Conservation (phyloP, 92 coral and sea anemone species). For the Epizoanthus fatuus region DNA sequence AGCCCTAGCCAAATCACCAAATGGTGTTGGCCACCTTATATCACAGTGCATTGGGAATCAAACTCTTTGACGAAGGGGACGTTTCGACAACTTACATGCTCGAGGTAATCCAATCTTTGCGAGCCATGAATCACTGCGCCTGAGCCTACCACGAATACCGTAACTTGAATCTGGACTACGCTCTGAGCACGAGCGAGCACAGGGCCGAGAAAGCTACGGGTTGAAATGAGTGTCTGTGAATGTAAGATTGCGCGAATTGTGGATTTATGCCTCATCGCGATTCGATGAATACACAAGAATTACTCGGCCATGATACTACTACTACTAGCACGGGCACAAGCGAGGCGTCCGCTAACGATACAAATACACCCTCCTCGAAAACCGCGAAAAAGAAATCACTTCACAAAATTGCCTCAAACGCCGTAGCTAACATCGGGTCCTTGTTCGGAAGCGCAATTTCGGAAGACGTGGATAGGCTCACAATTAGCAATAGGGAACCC, state of each 20-base stretch:
- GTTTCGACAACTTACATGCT: constrained; percentile 31
- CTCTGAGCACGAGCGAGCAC: constrained; percentile 27
- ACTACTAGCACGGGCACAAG: constrained; percentile 20
- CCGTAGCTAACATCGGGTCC: constrained; percentile 66
- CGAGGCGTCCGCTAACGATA: constrained; percentile 51
- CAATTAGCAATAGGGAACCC: constrained; percentile 10
- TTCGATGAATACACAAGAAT: constrained; percentile 54
- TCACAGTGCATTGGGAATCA: constrained; percentile 25
- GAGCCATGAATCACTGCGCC: constrained; percentile 76
- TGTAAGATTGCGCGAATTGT: constrained; percentile 5
- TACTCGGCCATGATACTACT: constrained; percentile 23
- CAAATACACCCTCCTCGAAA: constrained; percentile 40
- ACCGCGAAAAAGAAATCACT: constrained; percentile 60
- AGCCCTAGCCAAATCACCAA: constrained; percentile 19
- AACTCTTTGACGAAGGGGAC: constrained; percentile 15
- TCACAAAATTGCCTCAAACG: constrained; percentile 70
- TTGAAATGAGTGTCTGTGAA: constrained; percentile 36
- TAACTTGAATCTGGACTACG: constrained; percentile 51
- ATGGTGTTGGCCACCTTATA: constrained; percentile 29
- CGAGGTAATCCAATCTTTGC: constrained; percentile 84
- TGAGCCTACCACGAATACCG: constrained; percentile 77
- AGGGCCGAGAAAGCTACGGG: constrained; percentile 45
- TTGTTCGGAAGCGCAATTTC: constrained; percentile 48
- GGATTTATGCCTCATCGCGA: constrained; percentile 11
- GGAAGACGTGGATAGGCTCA: constrained; percentile 39